These are phyloP conservation scores for Pterocles burchelli DNA, from an alignment of 2,113 vertebrate species.

Conservation along the genomic window DNA sequence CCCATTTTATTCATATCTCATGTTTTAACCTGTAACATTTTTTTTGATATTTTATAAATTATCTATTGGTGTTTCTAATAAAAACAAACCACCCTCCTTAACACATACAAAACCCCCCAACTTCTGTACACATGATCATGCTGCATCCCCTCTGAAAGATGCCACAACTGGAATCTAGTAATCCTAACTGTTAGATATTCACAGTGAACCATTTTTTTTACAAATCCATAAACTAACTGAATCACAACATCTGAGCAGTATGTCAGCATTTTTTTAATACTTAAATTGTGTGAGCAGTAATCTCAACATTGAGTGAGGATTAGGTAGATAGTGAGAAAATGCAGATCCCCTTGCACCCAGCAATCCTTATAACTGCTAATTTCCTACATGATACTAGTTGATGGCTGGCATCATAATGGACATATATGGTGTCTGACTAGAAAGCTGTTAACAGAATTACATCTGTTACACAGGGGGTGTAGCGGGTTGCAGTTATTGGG, in stretches of 20 bases:
- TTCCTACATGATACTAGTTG: constrained; percentile 79
- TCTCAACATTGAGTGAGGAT: constrained; percentile 75
- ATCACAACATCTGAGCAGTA: constrained; percentile 19
- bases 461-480: constrained; percentile 67
- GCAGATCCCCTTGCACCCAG: constrained; percentile 68
- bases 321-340: constrained; percentile 78
- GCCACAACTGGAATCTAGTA: not conserved
- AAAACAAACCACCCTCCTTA: not conserved
- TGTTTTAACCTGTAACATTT: not conserved
- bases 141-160: not conserved
- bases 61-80: not conserved
- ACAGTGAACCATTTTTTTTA: not conserved
- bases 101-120: accelerated
- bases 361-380: constrained; percentile 75
- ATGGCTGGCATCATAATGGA: constrained; percentile 73
- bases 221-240: constrained; percentile 22
- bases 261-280: constrained; percentile 1
- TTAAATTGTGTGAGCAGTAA: constrained; percentile 55
- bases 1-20: not conserved
- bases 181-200: constrained; percentile 6
- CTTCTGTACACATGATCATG: not conserved
- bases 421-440: constrained; percentile 68
- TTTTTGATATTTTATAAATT: not conserved
- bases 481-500: constrained; percentile 75
- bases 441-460: constrained; percentile 79